Evolutionary conservation across 2,113 vertebrate species (phyloP).

Genomic region (Irena cyanogastra): DNA sequence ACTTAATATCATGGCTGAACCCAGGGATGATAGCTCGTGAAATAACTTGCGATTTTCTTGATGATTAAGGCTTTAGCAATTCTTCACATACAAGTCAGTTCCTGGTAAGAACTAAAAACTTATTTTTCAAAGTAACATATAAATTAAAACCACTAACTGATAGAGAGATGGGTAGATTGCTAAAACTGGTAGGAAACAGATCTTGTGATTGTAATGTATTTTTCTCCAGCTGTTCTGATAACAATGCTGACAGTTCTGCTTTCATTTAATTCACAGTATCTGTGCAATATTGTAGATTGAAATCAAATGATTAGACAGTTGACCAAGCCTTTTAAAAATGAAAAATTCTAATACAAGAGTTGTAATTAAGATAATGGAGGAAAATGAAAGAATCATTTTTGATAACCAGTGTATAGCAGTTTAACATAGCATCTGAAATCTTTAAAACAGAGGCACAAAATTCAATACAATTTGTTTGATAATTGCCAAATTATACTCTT

Average conservation of each 20-base stretch:
- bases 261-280: not conserved
- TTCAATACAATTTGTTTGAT: not conserved
- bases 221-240: not conserved
- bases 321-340: not conserved
- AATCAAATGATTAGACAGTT: not conserved
- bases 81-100: not conserved
- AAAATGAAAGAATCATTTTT: not conserved
- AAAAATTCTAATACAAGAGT: not conserved
- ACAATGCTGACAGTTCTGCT: not conserved
- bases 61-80: not conserved
- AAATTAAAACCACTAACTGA: not conserved
- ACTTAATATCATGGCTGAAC: not conserved
- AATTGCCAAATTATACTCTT: not conserved
- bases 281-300: not conserved
- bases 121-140: not conserved
- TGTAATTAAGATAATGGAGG: not conserved
- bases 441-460: not conserved
- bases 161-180: not conserved
- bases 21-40: not conserved
- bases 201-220: not conserved
- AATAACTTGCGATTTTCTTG: not conserved
- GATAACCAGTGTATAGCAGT: not conserved
- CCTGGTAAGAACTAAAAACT: not conserved
- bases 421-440: not conserved
- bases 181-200: not conserved